Evolutionary conservation across 2,113 vertebrate species (phyloP).

Genomic region (Dasyprocta punctata): DNA sequence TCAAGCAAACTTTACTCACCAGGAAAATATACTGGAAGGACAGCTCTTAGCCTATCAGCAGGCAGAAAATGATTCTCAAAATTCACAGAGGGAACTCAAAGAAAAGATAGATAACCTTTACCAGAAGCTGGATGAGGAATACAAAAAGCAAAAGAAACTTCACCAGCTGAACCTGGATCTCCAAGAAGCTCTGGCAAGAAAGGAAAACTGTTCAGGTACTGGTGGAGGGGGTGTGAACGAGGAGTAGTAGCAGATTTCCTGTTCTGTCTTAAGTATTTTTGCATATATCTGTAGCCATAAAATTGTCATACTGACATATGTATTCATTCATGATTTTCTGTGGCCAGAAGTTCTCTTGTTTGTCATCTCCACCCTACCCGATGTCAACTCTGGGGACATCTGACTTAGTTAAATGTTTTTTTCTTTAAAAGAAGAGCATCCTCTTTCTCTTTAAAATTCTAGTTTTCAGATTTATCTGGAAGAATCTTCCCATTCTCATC

Average conservation of each 20-base stretch:
- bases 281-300: neutral
- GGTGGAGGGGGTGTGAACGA: neutral
- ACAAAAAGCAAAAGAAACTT: slow-evolving; percentile 51
- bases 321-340: neutral
- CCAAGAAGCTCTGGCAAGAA: slow-evolving; percentile 75
- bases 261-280: neutral
- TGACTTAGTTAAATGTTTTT: neutral
- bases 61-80: slow-evolving; percentile 10
- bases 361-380: neutral
- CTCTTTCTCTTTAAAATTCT: neutral
- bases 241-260: neutral
- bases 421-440: neutral
- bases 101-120: slow-evolving; percentile 71
- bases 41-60: slow-evolving; percentile 35
- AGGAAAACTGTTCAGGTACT: slow-evolving; percentile 77
- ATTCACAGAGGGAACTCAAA: slow-evolving; percentile 60
- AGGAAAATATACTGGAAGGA: slow-evolving; percentile 36
- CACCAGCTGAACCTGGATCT: slow-evolving; percentile 74
- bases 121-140: slow-evolving; percentile 63
- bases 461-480: neutral
- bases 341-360: neutral
- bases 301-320: neutral
- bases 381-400: neutral
- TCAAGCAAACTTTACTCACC: slow-evolving; percentile 76
- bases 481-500: neutral